These are phyloP conservation scores for Fulmarus glacialis DNA, from an alignment of 2,113 vertebrate genomes.

Conservation along the genomic window DNA sequence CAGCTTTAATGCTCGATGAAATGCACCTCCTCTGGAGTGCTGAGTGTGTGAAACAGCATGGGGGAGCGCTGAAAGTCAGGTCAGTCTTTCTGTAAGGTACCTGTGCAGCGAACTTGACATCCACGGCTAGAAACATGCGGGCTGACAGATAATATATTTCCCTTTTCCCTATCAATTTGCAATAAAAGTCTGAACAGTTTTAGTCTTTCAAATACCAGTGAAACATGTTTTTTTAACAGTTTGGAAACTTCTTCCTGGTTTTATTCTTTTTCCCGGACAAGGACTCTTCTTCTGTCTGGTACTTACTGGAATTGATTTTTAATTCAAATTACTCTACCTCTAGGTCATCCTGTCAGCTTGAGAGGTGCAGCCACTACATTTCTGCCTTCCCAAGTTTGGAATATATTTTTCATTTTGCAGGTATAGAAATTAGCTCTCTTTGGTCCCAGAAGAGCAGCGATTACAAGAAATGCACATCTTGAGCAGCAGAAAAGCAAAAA, in stretches of 20 bases:
- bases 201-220: background rate
- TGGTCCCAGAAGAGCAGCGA: background rate
- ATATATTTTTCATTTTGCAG: conserved; percentile 30
- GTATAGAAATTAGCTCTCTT: conserved; percentile 16
- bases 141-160: background rate
- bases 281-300: background rate
- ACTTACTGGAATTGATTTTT: conserved; percentile 66
- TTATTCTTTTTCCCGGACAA: conserved; percentile 6
- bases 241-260: background rate
- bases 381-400: conserved; percentile 9
- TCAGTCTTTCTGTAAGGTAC: background rate
- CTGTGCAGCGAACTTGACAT: background rate
- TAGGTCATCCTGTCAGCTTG: conserved; percentile 1
- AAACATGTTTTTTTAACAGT: background rate
- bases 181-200: background rate
- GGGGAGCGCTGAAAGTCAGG: background rate
- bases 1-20: conserved; percentile 27
- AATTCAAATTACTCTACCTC: conserved; percentile 51
- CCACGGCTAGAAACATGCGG: background rate
- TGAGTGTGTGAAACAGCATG: background rate
- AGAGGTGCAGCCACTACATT: background rate
- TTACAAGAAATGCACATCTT: conserved; percentile 1
- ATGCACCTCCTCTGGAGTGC: background rate
- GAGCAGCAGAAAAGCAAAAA: background rate
- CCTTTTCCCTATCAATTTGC: background rate